Conservation (phyloP, 2,888 invertebrate genomes). For the Girardia tigrina region DNA sequence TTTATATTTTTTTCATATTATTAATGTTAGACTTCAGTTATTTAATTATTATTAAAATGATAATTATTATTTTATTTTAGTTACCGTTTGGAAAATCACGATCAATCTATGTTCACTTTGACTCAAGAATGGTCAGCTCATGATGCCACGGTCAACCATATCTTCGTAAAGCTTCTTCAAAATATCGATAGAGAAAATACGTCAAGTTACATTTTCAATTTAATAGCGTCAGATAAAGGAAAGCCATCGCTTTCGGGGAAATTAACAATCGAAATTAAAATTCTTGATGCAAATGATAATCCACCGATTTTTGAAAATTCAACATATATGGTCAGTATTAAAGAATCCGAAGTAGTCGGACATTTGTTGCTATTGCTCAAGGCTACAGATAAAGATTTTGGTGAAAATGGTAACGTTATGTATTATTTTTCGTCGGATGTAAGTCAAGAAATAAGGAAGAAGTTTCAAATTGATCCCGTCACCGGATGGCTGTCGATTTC, state of each 20-base stretch:
- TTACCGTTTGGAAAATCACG: conserved; percentile 6
- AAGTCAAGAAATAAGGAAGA: neutral
- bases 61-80: neutral
- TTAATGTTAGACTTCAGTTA: too few species aligned
- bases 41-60: too few species aligned
- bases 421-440: neutral
- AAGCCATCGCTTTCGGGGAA: conserved; percentile 4
- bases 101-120: neutral
- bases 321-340: neutral
- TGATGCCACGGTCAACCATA: neutral
- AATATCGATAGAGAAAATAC: conserved; percentile 6
- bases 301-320: conserved; percentile 23
- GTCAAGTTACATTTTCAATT: neutral
- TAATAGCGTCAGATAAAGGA: conserved; percentile 17
- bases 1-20: too few species aligned
- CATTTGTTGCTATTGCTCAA: conserved; percentile 21
- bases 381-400: conserved; percentile 14
- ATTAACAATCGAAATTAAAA: conserved; percentile 20
- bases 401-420: conserved; percentile 19
- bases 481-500: conserved; percentile 12
- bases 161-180: neutral
- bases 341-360: neutral
- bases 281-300: conserved; percentile 31
- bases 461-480: neutral
- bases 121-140: neutral